A percentile compares a stretch with the other conserved stretches of the same genome.
phyloP scores from a whole-genome alignment of 1,140 invertebrate species.

The Ceratoteleas bidentatus region DNA sequence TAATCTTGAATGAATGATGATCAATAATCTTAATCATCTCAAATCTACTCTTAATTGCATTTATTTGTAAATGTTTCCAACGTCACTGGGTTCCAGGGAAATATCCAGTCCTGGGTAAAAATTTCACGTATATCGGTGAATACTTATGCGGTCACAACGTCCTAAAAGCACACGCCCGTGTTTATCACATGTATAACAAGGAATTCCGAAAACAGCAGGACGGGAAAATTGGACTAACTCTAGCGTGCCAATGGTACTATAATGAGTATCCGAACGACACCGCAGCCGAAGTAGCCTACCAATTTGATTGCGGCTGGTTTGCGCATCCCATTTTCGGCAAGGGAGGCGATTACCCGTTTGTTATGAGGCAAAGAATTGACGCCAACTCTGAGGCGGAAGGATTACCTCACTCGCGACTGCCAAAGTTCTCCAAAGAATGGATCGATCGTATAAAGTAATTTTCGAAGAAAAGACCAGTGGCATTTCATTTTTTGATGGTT shows the following conservation, averaged over 20 bases:
- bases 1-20: too few relatives aligned
- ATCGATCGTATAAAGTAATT: slow-evolving; percentile 3
- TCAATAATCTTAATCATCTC: too few relatives aligned
- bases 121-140: slow-evolving; percentile 50
- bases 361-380: slow-evolving; percentile 81
- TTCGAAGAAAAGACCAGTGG: too few relatives aligned
- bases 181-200: slow-evolving; percentile 83
- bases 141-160: slow-evolving; percentile 82
- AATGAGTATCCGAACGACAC: slow-evolving; percentile 50
- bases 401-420: slow-evolving; percentile 80
- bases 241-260: slow-evolving; percentile 17
- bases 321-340: slow-evolving; percentile 83
- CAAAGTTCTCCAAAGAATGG: slow-evolving; percentile 77
- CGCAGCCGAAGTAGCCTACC: slow-evolving; percentile 51
- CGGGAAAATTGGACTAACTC: slow-evolving; percentile 76
- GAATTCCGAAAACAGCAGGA: slow-evolving; percentile 83
- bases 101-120: slow-evolving; percentile 20
- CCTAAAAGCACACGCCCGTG: slow-evolving; percentile 82
- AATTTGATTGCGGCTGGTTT: slow-evolving; percentile 84
- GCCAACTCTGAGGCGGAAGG: slow-evolving; percentile 82
- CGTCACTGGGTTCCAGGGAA: background rate
- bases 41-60: too few relatives aligned
- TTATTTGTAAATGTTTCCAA: background rate
- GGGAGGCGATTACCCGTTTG: slow-evolving; percentile 83
- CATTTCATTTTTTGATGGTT: too few relatives aligned